These are phyloP conservation scores for Plagodis pulveraria DNA, from an alignment of 2,888 invertebrate genomes.

Conservation along the genomic window DNA sequence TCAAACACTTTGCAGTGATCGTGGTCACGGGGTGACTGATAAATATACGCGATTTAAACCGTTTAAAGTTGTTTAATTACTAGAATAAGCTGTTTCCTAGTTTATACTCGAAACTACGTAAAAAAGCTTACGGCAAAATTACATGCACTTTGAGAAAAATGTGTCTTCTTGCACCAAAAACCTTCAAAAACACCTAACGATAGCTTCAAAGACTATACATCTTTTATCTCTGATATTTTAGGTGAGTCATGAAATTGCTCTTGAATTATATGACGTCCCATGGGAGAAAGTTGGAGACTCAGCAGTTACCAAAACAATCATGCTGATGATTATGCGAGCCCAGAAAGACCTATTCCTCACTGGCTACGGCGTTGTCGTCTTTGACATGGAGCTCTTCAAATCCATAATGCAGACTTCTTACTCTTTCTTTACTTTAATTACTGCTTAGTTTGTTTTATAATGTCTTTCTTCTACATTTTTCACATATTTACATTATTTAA, in stretches of 20 bases:
- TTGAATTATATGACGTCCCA: conserved; percentile 53
- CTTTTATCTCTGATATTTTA: conserved; percentile 37
- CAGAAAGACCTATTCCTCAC: conserved; percentile 59
- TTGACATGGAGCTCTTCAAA: conserved; percentile 68
- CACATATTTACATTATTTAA: too few relatives aligned
- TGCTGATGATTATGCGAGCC: conserved; percentile 62
- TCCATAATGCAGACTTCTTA: conserved; percentile 70
- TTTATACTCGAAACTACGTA: too few relatives aligned
- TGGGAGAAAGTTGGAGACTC: conserved; percentile 61
- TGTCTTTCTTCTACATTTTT: not conserved
- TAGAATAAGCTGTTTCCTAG: too few relatives aligned
- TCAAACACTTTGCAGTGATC: too few relatives aligned
- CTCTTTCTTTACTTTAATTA: conserved; percentile 67
- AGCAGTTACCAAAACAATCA: conserved; percentile 50
- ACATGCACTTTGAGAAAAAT: too few relatives aligned
- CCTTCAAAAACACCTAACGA: too few relatives aligned
- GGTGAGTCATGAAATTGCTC: conserved; percentile 55
- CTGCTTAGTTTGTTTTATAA: conserved; percentile 35
- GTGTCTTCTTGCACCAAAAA: too few relatives aligned
- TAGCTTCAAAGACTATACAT: too few relatives aligned
- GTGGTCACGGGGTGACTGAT: too few relatives aligned
- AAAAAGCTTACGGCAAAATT: too few relatives aligned
- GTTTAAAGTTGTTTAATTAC: too few relatives aligned
- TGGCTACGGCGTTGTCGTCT: conserved; percentile 57
- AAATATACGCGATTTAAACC: too few relatives aligned